A percentile compares a stretch with the other conserved stretches of the same genome.
phyloP scores from a whole-genome alignment of 1,140 invertebrate species.

The Drosophila kikkawai region DNA sequence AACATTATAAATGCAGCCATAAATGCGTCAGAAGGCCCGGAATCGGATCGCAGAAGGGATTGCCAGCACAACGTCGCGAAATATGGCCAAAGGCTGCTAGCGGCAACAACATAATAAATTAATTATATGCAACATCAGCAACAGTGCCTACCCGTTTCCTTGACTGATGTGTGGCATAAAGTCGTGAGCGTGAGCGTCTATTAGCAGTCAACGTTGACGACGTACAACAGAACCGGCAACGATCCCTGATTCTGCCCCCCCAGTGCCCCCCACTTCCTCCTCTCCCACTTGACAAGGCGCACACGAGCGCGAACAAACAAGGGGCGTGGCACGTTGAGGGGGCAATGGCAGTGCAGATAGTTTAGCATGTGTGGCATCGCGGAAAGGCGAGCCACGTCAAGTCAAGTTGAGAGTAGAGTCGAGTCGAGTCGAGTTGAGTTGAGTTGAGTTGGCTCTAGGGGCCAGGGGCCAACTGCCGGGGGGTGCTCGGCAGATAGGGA shows the following conservation, averaged over 20 bases:
- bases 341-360: conserved; percentile 52
- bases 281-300: conserved; percentile 59
- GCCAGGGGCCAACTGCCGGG: conserved; percentile 8
- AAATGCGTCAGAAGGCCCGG: conserved; percentile 65
- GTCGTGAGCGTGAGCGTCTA: conserved; percentile 77
- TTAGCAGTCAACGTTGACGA: conserved; percentile 81
- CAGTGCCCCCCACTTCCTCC: not conserved
- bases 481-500: conserved; percentile 21
- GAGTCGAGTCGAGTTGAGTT: conserved; percentile 29
- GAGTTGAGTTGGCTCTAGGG: conserved; percentile 14
- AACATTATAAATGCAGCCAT: conserved; percentile 73
- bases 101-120: conserved; percentile 83
- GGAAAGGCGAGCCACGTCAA: conserved; percentile 46
- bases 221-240: conserved; percentile 50
- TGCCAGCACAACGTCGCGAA: conserved; percentile 48
- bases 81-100: conserved; percentile 68
- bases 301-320: conserved; percentile 78
- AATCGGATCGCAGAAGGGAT: conserved; percentile 15
- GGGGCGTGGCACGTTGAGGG: conserved; percentile 53
- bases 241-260: conserved; percentile 27
- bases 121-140: conserved; percentile 83
- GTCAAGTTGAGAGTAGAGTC: conserved; percentile 18
- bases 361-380: conserved; percentile 80
- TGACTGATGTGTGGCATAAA: conserved; percentile 75
- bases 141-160: conserved; percentile 16